A percentile compares a stretch with the other conserved stretches of the same genome.
Conservation (phyloP, 1,140 invertebrate species). For the Helicoverpa zea region DNA sequence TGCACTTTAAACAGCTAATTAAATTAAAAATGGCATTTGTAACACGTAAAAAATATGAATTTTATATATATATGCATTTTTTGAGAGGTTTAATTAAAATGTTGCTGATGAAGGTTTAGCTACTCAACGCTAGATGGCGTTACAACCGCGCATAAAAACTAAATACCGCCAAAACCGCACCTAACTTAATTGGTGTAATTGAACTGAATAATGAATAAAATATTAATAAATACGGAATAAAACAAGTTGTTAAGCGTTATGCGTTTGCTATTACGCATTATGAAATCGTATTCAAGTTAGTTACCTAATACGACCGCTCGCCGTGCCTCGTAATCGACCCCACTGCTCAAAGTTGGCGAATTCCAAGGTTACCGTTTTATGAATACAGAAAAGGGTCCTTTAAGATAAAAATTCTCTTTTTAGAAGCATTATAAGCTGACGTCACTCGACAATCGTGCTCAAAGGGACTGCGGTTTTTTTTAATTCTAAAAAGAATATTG, state of each 20-base stretch:
- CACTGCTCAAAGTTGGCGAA: slow-evolving; percentile 28
- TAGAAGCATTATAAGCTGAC: neutral
- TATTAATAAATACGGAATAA: slow-evolving; percentile 47
- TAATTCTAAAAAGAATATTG: neutral
- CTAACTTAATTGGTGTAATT: slow-evolving; percentile 20
- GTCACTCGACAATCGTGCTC: slow-evolving; percentile 8
- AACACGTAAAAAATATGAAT: neutral
- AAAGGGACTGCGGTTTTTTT: neutral
- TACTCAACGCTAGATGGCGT: slow-evolving; percentile 69
- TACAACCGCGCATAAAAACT: neutral
- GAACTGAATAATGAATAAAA: slow-evolving; percentile 18
- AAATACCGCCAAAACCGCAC: slow-evolving; percentile 2
- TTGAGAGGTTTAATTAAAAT: neutral
- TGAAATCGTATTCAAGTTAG: slow-evolving; percentile 46
- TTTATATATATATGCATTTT: neutral
- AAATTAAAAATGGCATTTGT: neutral
- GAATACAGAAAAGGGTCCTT: slow-evolving; percentile 43
- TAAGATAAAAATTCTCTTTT: slow-evolving; percentile 24
- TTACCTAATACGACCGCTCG: slow-evolving; percentile 31
- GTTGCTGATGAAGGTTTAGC: slow-evolving; percentile 41
- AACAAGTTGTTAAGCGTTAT: slow-evolving; percentile 46
- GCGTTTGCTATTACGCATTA: slow-evolving; percentile 36
- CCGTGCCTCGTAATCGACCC: slow-evolving; percentile 1
- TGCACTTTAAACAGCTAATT: neutral
- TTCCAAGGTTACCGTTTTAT: slow-evolving; percentile 37